Percentiles rank a stretch among this genome's conserved stretches.
phyloP scores from a whole-genome alignment of 2,888 invertebrate species.

The Andrena hattorfiana region DNA sequence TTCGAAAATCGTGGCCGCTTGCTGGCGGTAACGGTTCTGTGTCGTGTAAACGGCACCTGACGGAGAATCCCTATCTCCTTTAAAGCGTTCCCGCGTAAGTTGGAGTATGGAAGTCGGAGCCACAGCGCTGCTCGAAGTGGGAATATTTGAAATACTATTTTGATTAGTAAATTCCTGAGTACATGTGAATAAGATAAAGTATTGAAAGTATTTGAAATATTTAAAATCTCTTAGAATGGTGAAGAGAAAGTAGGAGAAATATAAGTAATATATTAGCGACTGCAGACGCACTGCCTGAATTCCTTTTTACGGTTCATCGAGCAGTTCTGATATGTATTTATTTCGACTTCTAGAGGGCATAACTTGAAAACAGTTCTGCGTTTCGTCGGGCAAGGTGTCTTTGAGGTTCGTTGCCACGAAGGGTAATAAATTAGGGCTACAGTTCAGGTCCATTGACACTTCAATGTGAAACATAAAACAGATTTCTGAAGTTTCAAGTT shows the following conservation, averaged over 20 bases:
- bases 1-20: constrained; percentile 58
- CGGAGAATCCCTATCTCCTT: constrained; percentile 37
- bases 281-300: neutral
- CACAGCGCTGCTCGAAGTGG: neutral
- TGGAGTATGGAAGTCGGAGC: neutral
- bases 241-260: neutral
- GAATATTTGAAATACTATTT: neutral
- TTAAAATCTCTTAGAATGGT: neutral
- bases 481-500: neutral
- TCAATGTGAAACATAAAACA: constrained; percentile 3
- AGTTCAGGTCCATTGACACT: constrained; percentile 11
- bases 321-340: neutral
- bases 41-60: constrained; percentile 49
- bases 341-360: neutral
- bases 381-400: neutral
- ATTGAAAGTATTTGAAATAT: neutral
- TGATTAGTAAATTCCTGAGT: neutral
- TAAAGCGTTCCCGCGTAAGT: constrained; percentile 51
- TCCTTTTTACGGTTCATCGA: neutral
- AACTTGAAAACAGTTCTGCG: neutral
- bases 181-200: neutral
- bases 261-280: neutral
- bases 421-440: constrained; percentile 15
- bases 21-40: constrained; percentile 76
- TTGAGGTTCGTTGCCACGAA: neutral